These are phyloP conservation scores for Pardalotus punctatus DNA, from an alignment of 2,113 vertebrate genomes.

Conservation along the genomic window DNA sequence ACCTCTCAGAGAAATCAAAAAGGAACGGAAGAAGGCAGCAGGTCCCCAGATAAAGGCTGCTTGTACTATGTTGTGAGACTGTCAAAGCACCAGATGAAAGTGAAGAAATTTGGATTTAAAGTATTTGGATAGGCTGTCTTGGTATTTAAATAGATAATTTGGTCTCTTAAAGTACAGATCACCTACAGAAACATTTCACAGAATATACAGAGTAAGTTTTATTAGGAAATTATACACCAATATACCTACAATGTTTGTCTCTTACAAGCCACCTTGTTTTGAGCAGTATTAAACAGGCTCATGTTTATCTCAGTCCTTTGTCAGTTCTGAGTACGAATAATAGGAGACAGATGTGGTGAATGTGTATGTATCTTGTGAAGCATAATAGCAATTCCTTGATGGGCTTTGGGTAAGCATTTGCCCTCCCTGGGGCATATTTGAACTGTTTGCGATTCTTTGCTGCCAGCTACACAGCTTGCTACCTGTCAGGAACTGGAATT, in stretches of 20 bases:
- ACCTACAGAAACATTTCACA: conserved; percentile 64
- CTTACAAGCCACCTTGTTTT: conserved; percentile 60
- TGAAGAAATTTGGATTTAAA: conserved; percentile 66
- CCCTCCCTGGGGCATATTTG: conserved; percentile 70
- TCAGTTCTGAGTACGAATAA: conserved; percentile 72
- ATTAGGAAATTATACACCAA: conserved; percentile 68
- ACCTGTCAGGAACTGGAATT: conserved; percentile 76
- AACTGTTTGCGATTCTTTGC: conserved; percentile 64
- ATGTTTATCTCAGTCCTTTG: conserved; percentile 69
- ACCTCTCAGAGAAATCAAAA: neutral
- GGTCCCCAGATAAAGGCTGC: neutral
- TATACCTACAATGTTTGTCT: conserved; percentile 47
- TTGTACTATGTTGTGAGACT: conserved; percentile 48
- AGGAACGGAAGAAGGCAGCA: neutral
- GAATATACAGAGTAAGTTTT: conserved; percentile 56
- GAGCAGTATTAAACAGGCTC: conserved; percentile 57
- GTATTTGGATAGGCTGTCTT: conserved; percentile 56
- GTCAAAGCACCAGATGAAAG: conserved; percentile 54
- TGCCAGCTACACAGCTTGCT: conserved; percentile 76
- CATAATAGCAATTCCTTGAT: conserved; percentile 76
- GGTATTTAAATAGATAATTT: conserved; percentile 64
- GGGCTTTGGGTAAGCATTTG: conserved; percentile 75
- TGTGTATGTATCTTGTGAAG: conserved; percentile 69
- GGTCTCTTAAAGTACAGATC: conserved; percentile 55
- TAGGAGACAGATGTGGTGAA: conserved; percentile 79